Percentiles rank a stretch among this genome's conserved stretches.
Evolutionary conservation across 2,797 vertebrate species (phyloP).

Genomic region (Centropyge bicolor): DNA sequence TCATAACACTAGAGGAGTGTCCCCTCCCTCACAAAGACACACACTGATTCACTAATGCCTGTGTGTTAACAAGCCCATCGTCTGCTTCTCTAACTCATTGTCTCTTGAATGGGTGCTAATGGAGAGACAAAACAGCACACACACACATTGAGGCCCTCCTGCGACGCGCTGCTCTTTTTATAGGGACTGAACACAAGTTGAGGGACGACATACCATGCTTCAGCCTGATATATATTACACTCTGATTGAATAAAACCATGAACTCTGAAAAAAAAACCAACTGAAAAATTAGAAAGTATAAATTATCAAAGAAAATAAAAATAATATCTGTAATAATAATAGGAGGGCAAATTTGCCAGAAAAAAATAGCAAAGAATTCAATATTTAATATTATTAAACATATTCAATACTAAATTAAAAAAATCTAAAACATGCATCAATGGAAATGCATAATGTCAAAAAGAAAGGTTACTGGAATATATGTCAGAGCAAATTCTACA

Average conservation of each 20-base stretch:
- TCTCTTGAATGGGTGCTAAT: constrained; percentile 83
- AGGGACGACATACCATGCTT: constrained; percentile 7
- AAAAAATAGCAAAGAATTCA: background rate
- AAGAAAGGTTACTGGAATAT: constrained; percentile 7
- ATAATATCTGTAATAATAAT: background rate
- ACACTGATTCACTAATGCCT: constrained; percentile 79
- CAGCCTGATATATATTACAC: background rate
- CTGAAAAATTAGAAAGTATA: background rate
- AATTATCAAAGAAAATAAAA: background rate
- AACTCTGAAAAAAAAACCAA: background rate
- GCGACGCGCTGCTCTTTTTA: constrained; percentile 73
- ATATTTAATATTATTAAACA: background rate
- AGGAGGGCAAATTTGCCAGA: background rate
- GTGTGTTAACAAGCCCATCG: constrained; percentile 82
- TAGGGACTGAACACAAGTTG: constrained; percentile 42
- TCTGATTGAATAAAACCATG: background rate
- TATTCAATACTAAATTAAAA: background rate
- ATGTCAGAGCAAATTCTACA: background rate
- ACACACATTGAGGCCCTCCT: constrained; percentile 66
- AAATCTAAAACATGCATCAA: background rate
- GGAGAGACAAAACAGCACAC: constrained; percentile 78
- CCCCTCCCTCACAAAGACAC: constrained; percentile 77
- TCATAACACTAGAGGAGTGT: constrained; percentile 79
- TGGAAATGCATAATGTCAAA: background rate
- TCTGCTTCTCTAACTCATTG: constrained; percentile 80